Evolutionary conservation across 2,113 vertebrate species (phyloP).

Genomic region (Rhynchopsitta pachyrhyncha): DNA sequence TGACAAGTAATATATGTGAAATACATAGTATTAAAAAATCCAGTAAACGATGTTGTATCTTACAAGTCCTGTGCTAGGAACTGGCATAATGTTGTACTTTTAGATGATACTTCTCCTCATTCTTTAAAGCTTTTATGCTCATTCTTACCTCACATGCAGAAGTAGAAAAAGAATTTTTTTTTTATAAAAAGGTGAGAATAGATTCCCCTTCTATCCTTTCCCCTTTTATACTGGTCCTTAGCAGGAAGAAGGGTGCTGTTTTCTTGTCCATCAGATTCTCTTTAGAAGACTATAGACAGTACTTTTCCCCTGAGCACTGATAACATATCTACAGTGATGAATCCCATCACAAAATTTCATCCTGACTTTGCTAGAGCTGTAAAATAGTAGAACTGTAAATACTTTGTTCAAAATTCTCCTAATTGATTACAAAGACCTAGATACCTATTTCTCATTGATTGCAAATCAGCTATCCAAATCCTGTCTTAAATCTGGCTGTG

Average conservation of each 20-base stretch:
- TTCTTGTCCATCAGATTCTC: not conserved
- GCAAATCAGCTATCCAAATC: not conserved
- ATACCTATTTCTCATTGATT: not conserved
- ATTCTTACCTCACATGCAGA: not conserved
- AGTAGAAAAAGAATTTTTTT: not conserved
- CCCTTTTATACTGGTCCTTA: not conserved
- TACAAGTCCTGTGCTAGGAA: not conserved
- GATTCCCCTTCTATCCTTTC: not conserved
- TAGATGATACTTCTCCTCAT: not conserved
- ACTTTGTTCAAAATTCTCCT: not conserved
- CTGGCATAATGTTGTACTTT: not conserved
- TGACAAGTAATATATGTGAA: not conserved
- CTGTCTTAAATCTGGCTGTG: not conserved
- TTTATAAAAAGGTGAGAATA: not conserved
- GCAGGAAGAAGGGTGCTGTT: not conserved
- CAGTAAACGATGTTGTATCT: not conserved
- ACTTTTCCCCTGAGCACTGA: not conserved
- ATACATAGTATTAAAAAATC: not conserved
- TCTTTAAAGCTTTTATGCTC: not conserved
- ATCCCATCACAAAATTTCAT: not conserved
- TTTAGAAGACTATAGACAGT: not conserved
- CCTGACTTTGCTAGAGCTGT: not conserved
- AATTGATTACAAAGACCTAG: not conserved
- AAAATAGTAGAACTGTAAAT: not conserved
- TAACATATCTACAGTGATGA: not conserved